Percentiles rank a stretch among this genome's conserved stretches.
These are phyloP conservation scores for Meteorus cinctellus DNA, from an alignment of 2,888 invertebrate genomes.

Conservation along the genomic window DNA sequence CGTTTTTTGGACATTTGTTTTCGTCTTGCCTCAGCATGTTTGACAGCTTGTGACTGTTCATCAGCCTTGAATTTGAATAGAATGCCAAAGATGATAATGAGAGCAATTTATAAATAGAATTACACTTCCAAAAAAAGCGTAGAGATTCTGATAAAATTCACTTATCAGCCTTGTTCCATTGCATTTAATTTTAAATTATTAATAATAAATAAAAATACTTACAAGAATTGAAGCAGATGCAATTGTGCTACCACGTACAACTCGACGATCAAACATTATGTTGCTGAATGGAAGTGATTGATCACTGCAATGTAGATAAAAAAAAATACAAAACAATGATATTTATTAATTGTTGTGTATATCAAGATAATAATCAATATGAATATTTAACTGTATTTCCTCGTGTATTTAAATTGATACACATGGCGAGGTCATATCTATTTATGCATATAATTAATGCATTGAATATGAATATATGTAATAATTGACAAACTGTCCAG, in stretches of 20 bases:
- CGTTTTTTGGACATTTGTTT: conserved; percentile 84
- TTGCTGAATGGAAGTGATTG: conserved; percentile 80
- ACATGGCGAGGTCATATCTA: conserved; percentile 11
- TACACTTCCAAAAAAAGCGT: no score
- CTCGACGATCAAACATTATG: conserved; percentile 92
- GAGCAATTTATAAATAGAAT: no score
- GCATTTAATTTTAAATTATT: no score
- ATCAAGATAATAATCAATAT: neutral
- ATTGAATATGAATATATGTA: conserved; percentile 31
- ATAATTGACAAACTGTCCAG: conserved; percentile 49
- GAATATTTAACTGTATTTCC: neutral
- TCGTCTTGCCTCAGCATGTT: conserved; percentile 80
- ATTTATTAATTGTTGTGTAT: no score
- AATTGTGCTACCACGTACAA: conserved; percentile 89
- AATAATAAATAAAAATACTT: conserved; percentile 52
- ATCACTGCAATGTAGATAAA: conserved; percentile 73
- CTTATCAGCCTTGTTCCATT: no score
- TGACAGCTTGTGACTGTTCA: conserved; percentile 75
- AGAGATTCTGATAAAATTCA: no score
- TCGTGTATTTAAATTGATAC: conserved; percentile 8
- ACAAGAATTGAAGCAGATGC: conserved; percentile 72
- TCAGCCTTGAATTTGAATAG: conserved; percentile 65
- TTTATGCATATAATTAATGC: conserved; percentile 25
- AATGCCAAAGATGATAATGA: no score
- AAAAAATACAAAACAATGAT: neutral